Base-by-base conservation (phyloP, 2,888 invertebrate genomes). In the Oscheius myriophilus region DNA sequence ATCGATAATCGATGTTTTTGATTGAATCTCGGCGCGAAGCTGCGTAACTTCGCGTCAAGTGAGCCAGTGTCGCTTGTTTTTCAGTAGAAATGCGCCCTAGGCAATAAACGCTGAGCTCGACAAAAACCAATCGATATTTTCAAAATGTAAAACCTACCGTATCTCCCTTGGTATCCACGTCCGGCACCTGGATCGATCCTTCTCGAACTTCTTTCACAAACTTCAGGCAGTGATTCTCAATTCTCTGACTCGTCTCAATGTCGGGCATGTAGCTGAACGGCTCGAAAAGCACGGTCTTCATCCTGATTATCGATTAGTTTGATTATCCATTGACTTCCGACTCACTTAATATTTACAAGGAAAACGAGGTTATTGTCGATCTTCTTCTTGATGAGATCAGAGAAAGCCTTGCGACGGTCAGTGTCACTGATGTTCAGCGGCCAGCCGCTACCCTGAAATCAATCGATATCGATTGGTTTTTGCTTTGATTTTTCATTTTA, bases 251-350 rank as follows among this genome's bases (percentile, higher is more conserved):
- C 41, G 73, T 67, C 66, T 84, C 81, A 9, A 83, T 73, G 45
- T 75, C 74, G 1, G 84, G 84, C 18, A 84, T 71, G 64, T 85
- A 84, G 63, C 71, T 72, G 16, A 85, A 63, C 11, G 84, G 84
- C 58, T 81, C 79, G 75, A 85, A 84, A 18, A 79, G 62, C 6
- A 72, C 67, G 11, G 77, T 69, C 42, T 69, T 63, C 63, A 69
- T 46, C 42, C 62, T 69, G 46, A 42, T 41, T 2, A 21, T 9
- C 23, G 7, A 0, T 33, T 7, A 7, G 25, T 54, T 54, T 54
- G 33, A 33, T 21, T 57, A 4, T 6, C 4, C n/a, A 11, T 12
- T 12, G 46, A 11, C 6, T n/a, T 3, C 3, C 3, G 21, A 54
- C 74, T 69, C 54, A 81, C 83, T 71, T 78, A 52, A 82, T 78